Percentiles rank a stretch among this genome's conserved stretches.
Evolutionary conservation across 2,888 invertebrate genomes (phyloP).

Genomic region (Neoscelio sp.): DNA sequence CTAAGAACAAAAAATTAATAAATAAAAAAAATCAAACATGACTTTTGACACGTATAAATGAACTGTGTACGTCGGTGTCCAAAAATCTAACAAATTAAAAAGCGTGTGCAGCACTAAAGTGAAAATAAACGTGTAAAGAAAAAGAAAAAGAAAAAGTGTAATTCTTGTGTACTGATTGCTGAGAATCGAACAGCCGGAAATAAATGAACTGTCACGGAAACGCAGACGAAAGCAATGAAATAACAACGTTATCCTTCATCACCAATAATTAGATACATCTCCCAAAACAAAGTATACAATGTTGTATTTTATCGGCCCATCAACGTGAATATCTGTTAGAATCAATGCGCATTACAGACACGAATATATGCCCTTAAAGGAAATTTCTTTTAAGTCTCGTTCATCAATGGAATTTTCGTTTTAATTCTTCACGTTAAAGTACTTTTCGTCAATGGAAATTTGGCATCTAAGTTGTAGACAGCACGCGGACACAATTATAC

Average conservation of each 20-base stretch:
- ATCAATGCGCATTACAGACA: constrained; percentile 61
- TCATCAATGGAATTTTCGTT: not conserved
- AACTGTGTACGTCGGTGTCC: constrained; percentile 10
- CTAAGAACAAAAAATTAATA: not conserved
- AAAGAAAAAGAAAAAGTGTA: no score
- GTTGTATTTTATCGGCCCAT: constrained; percentile 74
- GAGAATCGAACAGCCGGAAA: not conserved
- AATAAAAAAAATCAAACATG: constrained; percentile 11
- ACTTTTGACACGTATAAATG: not conserved
- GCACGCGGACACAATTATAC: constrained; percentile 80
- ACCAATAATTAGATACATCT: constrained; percentile 30
- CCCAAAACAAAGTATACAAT: constrained; percentile 32
- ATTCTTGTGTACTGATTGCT: no score
- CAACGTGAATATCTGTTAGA: constrained; percentile 74
- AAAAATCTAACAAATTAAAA: no score
- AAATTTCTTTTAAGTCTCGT: not conserved
- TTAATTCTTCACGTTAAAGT: not conserved
- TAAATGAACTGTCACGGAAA: constrained; percentile 11
- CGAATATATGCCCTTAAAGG: constrained; percentile 50
- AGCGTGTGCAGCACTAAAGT: no score
- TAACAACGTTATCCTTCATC: constrained; percentile 49
- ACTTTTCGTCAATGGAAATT: not conserved
- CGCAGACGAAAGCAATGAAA: constrained; percentile 47
- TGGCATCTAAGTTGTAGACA: constrained; percentile 7
- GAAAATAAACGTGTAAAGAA: no score